These are phyloP conservation scores for Musca domestica DNA, from an alignment of 1,140 invertebrate species.

Conservation along the genomic window DNA sequence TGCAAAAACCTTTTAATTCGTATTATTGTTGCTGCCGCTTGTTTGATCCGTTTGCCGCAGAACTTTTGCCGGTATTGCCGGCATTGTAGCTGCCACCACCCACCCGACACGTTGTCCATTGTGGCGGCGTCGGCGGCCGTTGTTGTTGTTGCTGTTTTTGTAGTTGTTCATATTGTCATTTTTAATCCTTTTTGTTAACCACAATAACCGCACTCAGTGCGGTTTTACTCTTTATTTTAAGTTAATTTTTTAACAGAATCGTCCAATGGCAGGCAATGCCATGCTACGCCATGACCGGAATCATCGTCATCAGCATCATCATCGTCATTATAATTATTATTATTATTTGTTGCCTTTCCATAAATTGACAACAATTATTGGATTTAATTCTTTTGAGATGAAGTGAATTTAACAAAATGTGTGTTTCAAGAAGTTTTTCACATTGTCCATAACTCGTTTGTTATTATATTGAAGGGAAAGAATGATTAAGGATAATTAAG, in stretches of 20 bases:
- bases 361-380: conserved; percentile 17
- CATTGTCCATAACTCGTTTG: too few relatives aligned
- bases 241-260: conserved; percentile 20
- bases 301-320: neutral
- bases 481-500: too few relatives aligned
- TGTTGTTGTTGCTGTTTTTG: conserved; percentile 12
- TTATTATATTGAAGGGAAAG: too few relatives aligned
- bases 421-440: too few relatives aligned
- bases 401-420: too few relatives aligned
- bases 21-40: conserved; percentile 21
- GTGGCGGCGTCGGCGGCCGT: neutral
- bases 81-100: conserved; percentile 14
- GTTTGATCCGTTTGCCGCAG: conserved; percentile 24
- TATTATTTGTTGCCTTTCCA: neutral
- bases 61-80: conserved; percentile 8
- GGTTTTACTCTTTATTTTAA: conserved; percentile 24
- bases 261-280: neutral
- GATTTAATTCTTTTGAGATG: neutral
- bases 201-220: conserved; percentile 29
- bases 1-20: conserved; percentile 33
- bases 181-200: conserved; percentile 45
- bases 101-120: neutral
- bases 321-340: neutral
- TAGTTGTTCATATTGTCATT: conserved; percentile 34
- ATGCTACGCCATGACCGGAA: neutral